Base-by-base conservation (phyloP, 2,888 invertebrate genomes). In the Pyrrhosoma nymphula region DNA sequence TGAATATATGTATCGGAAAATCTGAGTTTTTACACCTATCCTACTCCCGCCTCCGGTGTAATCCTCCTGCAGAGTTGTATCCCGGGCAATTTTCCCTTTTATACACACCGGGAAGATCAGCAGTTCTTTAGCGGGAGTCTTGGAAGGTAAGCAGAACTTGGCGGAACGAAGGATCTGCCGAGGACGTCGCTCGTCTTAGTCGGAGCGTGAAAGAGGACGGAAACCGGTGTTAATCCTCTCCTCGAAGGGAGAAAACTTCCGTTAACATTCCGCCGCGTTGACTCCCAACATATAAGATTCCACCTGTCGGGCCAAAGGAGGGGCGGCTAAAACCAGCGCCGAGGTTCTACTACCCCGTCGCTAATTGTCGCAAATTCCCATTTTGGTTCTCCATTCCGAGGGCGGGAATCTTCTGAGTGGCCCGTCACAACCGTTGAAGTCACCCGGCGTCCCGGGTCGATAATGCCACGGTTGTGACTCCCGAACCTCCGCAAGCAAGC, bases 171-270 rank as follows among this genome's bases (percentile, higher is more conserved):
- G 82, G 82, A 82, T 82, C 18, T 82, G 69, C 82, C 82, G 82
- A 82, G 82, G 82, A 82, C 35, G 82, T 82, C 82, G 82, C 82
- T 82, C 35, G 82, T 82, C 82, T 82, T 82, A 69, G 82, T 35
- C 82, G 82, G 35, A 82, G 82, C 82, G 82, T 82, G 82, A 82
- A 82, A 82, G 35, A 26, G 82, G 82, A 35, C 30, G 82, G 82
- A 82, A 82, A 82, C 82, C 82, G 82, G 82, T 82, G 82, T 30
- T 82, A 82, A 82, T 82, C 82, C 35, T 82, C 82, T 82, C 82
- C 1, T 3, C 82, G 82, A 18, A 35, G 30, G 35, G 82, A 69
- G 69, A 26, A 35, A 82, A 82, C 82, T 82, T 82, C 82, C 82
- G 82, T 82, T 82, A 82, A 35, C 82, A 82, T 82, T 82, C 82